phyloP scores from a whole-genome alignment of 2,113 vertebrate genomes.

The Indicator maculatus region DNA sequence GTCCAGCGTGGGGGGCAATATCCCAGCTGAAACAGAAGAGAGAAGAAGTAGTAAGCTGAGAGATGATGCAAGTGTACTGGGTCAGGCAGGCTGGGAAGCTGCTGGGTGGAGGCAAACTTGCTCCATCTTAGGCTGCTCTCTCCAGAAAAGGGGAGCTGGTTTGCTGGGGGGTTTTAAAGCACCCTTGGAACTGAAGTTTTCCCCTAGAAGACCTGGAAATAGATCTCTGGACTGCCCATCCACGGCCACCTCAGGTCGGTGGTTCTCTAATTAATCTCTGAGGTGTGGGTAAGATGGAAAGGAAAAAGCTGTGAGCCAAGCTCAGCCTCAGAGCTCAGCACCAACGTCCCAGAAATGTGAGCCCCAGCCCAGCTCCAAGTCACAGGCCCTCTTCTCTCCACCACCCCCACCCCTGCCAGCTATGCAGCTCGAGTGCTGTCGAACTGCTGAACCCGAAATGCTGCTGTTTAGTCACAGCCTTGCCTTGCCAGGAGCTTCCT shows the following conservation, averaged over 20 bases:
- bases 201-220: no score
- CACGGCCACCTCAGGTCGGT: rapidly evolving
- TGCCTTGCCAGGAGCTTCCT: neutral
- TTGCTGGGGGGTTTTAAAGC: neutral
- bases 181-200: neutral
- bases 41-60: neutral
- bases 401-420: neutral
- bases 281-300: neutral
- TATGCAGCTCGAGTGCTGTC: neutral
- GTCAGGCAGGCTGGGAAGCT: neutral
- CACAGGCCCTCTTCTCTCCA: neutral
- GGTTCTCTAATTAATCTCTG: rapidly evolving
- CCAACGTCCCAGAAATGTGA: rapidly evolving
- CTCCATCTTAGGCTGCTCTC: neutral
- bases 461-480: neutral
- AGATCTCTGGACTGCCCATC: neutral
- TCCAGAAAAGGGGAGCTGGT: neutral
- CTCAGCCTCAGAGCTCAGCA: neutral
- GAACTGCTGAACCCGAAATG: rapidly evolving
- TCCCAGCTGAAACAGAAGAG: neutral
- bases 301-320: neutral
- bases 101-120: rapidly evolving
- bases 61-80: rapidly evolving
- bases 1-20: neutral
- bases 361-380: neutral